Evolutionary conservation across 2,113 vertebrate species (phyloP), one percentile per base, ranked within the genome.

Genomic region (Halichoerus grypus): DNA sequence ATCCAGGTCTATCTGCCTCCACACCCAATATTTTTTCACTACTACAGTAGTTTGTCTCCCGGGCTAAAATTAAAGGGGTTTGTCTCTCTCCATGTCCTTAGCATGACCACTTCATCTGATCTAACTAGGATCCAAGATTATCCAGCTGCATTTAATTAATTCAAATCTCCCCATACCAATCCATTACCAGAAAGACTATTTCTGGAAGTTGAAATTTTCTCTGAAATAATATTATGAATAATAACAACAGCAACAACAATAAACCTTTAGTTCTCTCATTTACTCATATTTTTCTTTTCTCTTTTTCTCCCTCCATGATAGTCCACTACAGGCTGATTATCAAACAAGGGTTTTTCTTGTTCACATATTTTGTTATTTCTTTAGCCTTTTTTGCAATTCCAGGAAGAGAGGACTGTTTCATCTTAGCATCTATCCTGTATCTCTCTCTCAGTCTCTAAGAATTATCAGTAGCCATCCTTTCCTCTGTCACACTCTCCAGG

Each of bases 171-270:
- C 36, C 65, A 81, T 19, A 77, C 26, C 13, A 94, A 71, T 31
- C 16, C 13, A 82, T 42, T 89, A 72, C 8, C 26, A 84, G 15
- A 84, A 87, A 90, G n/a, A 36, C 19, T 81, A 28, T 91, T 74
- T 79, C 31, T 72, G 8, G 69, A 21, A 89, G 31, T 63, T 91
- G 31, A 67, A 88, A 83, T 3, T 81, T 76, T 86, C n/a, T 85
- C 46, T 87, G 28, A 95, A 97, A 76, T 63, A 84, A 53, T 33
- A 4, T 53, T 33, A 83, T 19, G 33, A 77, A 88, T 72, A 91
- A 53, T 22, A 65, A 59, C 13, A 57, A 16, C 10, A 61, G 21
- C 31, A 86, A 19, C 61, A 95, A 16, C 5, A n/a, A 42, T 18
- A 88, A 42, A 13, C 39, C 13, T 82, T 42, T 79, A 33, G 2